These are phyloP conservation scores for Rhadina sibilatrix DNA, from an alignment of 2,113 vertebrate species.

Conservation along the genomic window DNA sequence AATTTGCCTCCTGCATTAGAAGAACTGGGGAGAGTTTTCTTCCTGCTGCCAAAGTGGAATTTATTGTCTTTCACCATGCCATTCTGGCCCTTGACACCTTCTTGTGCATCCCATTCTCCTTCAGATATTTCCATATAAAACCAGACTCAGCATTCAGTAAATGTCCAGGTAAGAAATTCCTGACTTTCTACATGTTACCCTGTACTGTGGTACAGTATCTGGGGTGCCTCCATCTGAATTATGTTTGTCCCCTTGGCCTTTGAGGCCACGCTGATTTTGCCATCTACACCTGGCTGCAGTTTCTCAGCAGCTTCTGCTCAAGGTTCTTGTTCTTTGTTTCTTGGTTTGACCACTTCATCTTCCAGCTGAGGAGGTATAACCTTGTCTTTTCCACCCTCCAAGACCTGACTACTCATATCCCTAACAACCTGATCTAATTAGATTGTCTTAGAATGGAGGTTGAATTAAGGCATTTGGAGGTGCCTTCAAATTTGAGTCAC, in stretches of 20 bases:
- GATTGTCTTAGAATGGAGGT: background rate
- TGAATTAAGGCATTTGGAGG: background rate
- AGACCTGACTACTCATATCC: background rate
- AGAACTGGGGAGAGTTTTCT: background rate
- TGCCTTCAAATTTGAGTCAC: background rate
- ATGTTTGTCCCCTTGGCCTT: background rate
- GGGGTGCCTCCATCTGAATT: fast-evolving
- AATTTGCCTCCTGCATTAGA: background rate
- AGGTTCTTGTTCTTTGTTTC: background rate
- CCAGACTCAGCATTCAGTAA: background rate
- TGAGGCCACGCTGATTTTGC: background rate
- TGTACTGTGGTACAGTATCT: background rate
- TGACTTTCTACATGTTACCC: background rate
- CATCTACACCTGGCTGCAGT: background rate
- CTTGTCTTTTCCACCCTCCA: background rate
- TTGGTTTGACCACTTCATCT: background rate
- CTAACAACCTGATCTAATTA: background rate
- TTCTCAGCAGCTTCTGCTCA: background rate
- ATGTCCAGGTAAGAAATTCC: background rate
- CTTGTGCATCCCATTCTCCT: background rate
- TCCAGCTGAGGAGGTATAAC: background rate
- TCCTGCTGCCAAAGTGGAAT: background rate
- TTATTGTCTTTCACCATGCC: background rate
- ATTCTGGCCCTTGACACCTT: background rate
- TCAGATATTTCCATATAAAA: background rate